These are phyloP conservation scores for Catostomus latipinnis DNA, from an alignment of 2,797 vertebrate genomes.

Conservation along the genomic window DNA sequence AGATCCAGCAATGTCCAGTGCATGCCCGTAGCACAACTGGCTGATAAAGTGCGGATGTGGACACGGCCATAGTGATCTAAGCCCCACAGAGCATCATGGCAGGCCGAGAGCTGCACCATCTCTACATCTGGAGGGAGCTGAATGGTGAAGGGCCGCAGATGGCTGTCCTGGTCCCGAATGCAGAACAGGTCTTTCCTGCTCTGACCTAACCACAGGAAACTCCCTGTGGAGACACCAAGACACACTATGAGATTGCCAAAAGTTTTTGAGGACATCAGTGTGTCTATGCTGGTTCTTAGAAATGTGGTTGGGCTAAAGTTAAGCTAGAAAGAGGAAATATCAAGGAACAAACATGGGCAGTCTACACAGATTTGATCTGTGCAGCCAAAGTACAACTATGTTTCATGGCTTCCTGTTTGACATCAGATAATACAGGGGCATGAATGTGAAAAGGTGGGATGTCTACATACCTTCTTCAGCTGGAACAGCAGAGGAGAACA, in stretches of 20 bases:
- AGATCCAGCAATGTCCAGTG: conserved; percentile 94
- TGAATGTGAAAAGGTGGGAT: not conserved
- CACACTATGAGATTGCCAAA: not conserved
- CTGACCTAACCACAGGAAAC: conserved; percentile 93
- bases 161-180: conserved; percentile 87
- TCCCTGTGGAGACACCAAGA: conserved; percentile 76
- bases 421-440: too few species aligned
- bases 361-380: too few species aligned
- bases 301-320: too few species aligned
- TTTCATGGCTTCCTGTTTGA: not conserved
- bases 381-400: not conserved
- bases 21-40: conserved; percentile 90
- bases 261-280: not conserved
- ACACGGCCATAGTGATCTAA: conserved; percentile 86
- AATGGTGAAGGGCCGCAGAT: conserved; percentile 88
- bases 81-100: conserved; percentile 91
- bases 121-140: conserved; percentile 87
- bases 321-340: too few species aligned
- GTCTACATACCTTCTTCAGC: conserved; percentile 57
- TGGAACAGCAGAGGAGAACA: conserved; percentile 86
- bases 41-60: conserved; percentile 88
- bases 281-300: too few species aligned
- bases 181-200: conserved; percentile 94
- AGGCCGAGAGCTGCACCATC: conserved; percentile 87
- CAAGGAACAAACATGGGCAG: too few species aligned